Conservation (phyloP, 1,140 invertebrate genomes). For the Olivierus martensii region DNA sequence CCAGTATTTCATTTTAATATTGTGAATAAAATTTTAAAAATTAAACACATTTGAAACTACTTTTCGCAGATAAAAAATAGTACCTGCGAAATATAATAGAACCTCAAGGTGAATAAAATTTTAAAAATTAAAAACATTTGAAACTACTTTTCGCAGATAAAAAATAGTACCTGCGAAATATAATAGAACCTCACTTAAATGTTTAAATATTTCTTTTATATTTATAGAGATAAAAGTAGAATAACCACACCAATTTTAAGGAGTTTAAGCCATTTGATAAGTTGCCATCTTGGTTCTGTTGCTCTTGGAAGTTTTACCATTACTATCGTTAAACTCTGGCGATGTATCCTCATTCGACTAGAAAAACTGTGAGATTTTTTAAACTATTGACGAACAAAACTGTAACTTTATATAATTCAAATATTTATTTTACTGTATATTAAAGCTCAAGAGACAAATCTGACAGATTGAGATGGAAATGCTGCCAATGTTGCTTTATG, state of each 20-base stretch:
- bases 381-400: no score
- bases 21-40: no score
- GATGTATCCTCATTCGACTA: conserved; percentile 39
- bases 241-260: conserved; percentile 42
- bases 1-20: no score
- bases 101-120: neutral
- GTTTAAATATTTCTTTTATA: neutral
- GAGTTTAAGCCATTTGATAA: conserved; percentile 41
- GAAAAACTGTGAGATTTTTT: neutral
- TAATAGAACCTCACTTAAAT: neutral
- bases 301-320: conserved; percentile 61
- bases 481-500: conserved; percentile 55
- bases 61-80: neutral
- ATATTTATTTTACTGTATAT: no score
- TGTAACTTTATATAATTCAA: no score
- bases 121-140: neutral
- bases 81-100: neutral
- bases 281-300: conserved; percentile 59
- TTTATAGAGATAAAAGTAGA: conserved; percentile 45
- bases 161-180: neutral
- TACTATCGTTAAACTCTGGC: conserved; percentile 49
- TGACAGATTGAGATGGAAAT: conserved; percentile 27
- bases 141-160: neutral
- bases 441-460: neutral
- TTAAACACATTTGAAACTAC: no score